Conservation (phyloP, 2,113 vertebrate genomes). For the Macrotis lagotis region DNA sequence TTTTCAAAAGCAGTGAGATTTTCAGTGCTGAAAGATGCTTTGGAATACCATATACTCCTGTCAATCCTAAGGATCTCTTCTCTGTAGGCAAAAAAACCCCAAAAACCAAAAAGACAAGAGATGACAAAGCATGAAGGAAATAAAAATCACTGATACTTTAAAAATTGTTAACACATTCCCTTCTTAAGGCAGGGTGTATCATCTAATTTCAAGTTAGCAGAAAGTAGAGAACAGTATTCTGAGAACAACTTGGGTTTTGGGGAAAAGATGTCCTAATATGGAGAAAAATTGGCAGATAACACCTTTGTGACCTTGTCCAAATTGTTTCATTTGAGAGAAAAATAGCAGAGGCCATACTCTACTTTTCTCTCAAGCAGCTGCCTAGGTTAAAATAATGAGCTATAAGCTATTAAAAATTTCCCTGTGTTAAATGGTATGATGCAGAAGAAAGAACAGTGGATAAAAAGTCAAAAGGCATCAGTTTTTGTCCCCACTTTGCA, state of each 20-base stretch:
- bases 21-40: not conserved
- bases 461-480: no score
- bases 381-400: not conserved
- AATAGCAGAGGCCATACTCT: not conserved
- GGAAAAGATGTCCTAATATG: not conserved
- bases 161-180: not conserved
- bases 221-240: not conserved
- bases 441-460: no score
- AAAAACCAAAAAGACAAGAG: not conserved
- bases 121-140: not conserved
- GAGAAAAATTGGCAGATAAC: not conserved
- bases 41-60: not conserved
- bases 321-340: not conserved
- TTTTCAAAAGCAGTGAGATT: not conserved
- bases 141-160: not conserved
- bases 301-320: not conserved
- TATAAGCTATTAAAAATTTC: no score
- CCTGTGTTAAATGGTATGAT: no score
- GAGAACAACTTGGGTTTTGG: not conserved
- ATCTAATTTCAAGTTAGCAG: not conserved
- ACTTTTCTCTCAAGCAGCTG: not conserved
- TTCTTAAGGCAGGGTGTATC: not conserved
- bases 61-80: not conserved
- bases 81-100: not conserved
- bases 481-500: no score